Conservation (phyloP, 2,888 invertebrate species). For the Molanna angustata region DNA sequence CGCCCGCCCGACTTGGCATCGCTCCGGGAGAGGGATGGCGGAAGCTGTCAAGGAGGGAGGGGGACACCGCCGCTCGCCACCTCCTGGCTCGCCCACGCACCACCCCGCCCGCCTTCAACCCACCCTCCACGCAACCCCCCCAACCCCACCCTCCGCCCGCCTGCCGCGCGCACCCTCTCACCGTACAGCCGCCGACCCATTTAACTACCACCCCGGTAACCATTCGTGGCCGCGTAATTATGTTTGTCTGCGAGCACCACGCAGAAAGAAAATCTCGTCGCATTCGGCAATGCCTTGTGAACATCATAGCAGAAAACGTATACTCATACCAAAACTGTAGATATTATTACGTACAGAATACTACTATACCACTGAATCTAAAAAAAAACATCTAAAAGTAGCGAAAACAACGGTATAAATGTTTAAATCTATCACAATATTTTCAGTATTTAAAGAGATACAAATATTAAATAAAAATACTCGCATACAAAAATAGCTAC, state of each 20-base stretch:
- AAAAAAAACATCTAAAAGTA: no score
- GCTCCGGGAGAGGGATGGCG: conserved; percentile 35
- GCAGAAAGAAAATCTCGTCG: conserved; percentile 30
- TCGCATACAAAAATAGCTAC: no score
- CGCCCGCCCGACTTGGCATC: neutral
- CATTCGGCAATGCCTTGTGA: no score
- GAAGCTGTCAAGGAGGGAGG: conserved; percentile 38
- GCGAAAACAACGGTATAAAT: no score
- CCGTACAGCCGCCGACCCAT: conserved; percentile 20
- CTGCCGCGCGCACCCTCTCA: conserved; percentile 50
- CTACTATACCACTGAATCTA: no score
- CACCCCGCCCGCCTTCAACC: conserved; percentile 45
- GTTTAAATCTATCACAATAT: no score
- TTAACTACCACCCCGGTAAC: conserved; percentile 29
- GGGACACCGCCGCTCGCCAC: conserved; percentile 43
- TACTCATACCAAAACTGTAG: neutral
- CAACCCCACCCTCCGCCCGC: conserved; percentile 50
- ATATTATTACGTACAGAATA: no score
- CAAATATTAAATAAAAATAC: no score
- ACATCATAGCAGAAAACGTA: conserved; percentile 16
- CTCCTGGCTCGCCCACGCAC: conserved; percentile 36
- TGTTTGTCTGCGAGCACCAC: conserved; percentile 31
- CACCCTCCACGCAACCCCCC: conserved; percentile 55
- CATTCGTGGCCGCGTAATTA: conserved; percentile 32
- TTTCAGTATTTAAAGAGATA: no score